Evolutionary conservation across 2,888 invertebrate species (phyloP).

Genomic region (Disparrhopalites patrizii): DNA sequence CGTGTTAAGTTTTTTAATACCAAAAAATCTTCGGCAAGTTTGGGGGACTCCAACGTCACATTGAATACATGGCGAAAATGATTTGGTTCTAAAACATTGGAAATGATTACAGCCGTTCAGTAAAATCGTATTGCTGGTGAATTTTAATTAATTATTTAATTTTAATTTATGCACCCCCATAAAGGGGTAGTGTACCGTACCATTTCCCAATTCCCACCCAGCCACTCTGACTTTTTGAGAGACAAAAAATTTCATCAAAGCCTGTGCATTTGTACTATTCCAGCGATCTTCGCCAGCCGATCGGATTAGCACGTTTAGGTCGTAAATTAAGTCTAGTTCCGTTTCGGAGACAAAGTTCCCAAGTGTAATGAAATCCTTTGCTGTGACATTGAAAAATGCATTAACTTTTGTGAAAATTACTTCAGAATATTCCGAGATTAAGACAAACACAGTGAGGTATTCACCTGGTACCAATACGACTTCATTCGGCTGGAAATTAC

Average conservation of each 20-base stretch:
- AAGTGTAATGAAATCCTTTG: conserved; percentile 59
- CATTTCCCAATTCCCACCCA: conserved; percentile 67
- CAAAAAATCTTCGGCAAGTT: conserved; percentile 62
- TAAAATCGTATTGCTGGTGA: neutral
- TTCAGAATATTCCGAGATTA: neutral
- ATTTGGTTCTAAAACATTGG: conserved; percentile 61
- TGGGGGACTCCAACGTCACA: conserved; percentile 50
- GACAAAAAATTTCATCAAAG: conserved; percentile 62
- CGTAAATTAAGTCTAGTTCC: conserved; percentile 63
- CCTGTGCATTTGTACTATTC: conserved; percentile 64
- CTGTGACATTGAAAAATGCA: conserved; percentile 52
- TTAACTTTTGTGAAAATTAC: conserved; percentile 45
- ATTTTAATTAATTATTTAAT: neutral
- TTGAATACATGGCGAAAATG: conserved; percentile 64
- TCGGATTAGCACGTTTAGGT: conserved; percentile 65
- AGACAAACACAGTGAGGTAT: neutral
- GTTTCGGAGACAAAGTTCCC: conserved; percentile 60
- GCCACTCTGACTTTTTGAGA: conserved; percentile 58
- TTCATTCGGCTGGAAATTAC: neutral
- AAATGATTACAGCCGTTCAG: conserved; percentile 26
- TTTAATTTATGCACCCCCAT: neutral
- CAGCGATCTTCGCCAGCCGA: conserved; percentile 54
- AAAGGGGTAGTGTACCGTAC: conserved; percentile 54
- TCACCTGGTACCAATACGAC: neutral
- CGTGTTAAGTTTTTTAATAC: conserved; percentile 59